Conservation (phyloP, 2,888 invertebrate genomes). For the Hymenopus coronatus region DNA sequence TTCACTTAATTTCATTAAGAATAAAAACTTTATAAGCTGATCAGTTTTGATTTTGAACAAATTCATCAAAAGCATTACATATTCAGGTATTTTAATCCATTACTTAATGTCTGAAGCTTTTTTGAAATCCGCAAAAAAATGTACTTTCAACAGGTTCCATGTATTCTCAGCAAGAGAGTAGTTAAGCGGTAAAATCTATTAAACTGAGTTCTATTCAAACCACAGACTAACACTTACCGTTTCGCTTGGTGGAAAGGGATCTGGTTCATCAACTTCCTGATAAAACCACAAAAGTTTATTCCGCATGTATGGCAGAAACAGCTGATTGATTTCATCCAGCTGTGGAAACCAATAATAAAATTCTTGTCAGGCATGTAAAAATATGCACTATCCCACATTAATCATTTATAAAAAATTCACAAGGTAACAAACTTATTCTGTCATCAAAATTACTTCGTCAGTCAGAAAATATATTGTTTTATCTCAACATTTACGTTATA, state of each 20-base stretch:
- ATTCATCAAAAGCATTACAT: neutral
- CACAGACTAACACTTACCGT: conserved; percentile 39
- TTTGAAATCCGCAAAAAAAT: too few species aligned
- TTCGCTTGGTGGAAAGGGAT: conserved; percentile 46
- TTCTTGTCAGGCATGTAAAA: too few species aligned
- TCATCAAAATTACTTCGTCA: too few species aligned
- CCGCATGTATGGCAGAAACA: conserved; percentile 81
- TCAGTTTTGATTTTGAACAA: too few species aligned
- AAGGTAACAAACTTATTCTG: too few species aligned
- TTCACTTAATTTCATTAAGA: too few species aligned
- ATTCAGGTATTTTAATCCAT: neutral
- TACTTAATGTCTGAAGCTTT: neutral
- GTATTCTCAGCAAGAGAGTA: neutral
- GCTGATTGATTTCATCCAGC: conserved; percentile 84
- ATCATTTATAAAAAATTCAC: too few species aligned
- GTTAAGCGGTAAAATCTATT: neutral
- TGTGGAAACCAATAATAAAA: conserved; percentile 43
- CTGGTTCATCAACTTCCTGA: conserved; percentile 76
- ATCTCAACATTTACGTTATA: too few species aligned
- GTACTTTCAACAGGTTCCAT: neutral
- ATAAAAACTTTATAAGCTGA: too few species aligned
- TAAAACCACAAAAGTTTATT: conserved; percentile 86
- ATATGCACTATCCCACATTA: too few species aligned
- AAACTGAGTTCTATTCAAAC: neutral
- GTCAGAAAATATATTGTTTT: too few species aligned